A percentile compares a stretch with the other conserved stretches of the same genome.
Conservation (phyloP, 2,113 vertebrate species). For the Gallinago jamesoni region DNA sequence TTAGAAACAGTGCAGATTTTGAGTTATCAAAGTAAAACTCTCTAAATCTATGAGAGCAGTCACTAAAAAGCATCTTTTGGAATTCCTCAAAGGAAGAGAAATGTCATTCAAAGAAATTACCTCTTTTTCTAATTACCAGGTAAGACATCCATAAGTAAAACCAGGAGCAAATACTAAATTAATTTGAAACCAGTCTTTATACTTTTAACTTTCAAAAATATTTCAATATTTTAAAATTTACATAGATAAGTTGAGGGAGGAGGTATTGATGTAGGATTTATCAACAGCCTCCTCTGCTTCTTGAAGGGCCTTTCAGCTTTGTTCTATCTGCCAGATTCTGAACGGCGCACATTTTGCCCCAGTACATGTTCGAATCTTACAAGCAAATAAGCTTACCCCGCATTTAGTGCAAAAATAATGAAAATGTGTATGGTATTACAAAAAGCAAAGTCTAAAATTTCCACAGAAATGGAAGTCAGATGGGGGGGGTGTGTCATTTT, state of each 20-base stretch:
- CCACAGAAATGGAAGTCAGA: not conserved
- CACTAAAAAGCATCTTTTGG: not conserved
- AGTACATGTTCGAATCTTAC: not conserved
- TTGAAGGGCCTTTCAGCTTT: not conserved
- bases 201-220: not conserved
- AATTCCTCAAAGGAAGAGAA: not conserved
- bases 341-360: not conserved
- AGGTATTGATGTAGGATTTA: not conserved
- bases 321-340: not conserved
- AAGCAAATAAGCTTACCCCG: not conserved
- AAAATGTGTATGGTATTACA: not conserved
- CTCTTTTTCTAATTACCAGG: not conserved
- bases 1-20: not conserved
- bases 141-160: not conserved
- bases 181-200: not conserved
- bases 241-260: fast-evolving
- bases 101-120: not conserved
- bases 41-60: not conserved
- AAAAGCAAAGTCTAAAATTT: not conserved
- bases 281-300: not conserved
- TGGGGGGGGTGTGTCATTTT: not conserved
- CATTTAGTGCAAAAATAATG: not conserved
- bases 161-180: not conserved
- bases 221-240: not conserved
- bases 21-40: not conserved